Evolutionary conservation across 2,888 invertebrate genomes (phyloP), one percentile per base, ranked within the genome.

Genomic region (Trissolcus japonicus): DNA sequence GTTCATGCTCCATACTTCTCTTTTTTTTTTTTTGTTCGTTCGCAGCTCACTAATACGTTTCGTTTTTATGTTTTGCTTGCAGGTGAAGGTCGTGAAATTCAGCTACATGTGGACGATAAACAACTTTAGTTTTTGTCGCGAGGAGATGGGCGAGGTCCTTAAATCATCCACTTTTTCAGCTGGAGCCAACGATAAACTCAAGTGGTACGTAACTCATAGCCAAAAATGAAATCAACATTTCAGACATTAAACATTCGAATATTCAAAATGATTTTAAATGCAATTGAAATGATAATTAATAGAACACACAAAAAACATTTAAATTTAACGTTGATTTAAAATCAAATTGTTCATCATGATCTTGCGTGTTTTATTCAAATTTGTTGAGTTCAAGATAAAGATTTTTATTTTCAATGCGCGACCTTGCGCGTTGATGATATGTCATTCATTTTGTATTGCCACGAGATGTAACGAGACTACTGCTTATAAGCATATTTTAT

Each of bases 51-150:
- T 51, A 19, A 17, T 17, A 51, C 19, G 19, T 17, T 16, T 16
- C 4, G 0, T 16, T 46, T 16, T 54, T 25, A 1, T 25, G 2
- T 46, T 46, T 54, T 50, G 9, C 6, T 68, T 67, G 3, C 94
- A 98, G 98, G 98, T 99, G 90, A 99, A 99, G 94, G 99, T 99
- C 91, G 98, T 99, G 86, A 99, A 99, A 92, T 99, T 99, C 94
- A 98, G 98, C 91, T 99, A 99, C 91, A 99, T 99, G 97, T 99
- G 99, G 99, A 99, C 99, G 90, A 99, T 99, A 92, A 99, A 99
- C 92, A 99, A 99, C 94, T 99, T 99, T 92, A 98, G 98, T 92
- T 99, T 99, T 92, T 99, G 99, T 92, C 95, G 99, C 85, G 99
- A 99, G 92, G 99, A 99, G 92, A 99, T 99, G 99, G 99, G 99